These are phyloP conservation scores for Helicoverpa zea DNA, from an alignment of 1,140 invertebrate species.

Conservation along the genomic window DNA sequence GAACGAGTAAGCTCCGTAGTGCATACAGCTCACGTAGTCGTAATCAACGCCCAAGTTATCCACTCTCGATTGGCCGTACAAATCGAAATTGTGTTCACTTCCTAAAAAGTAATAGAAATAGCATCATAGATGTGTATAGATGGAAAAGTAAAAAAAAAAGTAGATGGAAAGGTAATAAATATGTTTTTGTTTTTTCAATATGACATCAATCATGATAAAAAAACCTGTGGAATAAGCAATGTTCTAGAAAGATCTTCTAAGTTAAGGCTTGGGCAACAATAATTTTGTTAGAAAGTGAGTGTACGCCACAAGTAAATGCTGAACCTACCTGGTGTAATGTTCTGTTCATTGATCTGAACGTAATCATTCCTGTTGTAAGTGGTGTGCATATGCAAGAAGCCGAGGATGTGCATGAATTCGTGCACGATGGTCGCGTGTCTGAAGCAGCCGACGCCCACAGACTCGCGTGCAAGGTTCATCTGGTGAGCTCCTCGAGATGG, in stretches of 20 bases:
- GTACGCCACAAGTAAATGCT: no score
- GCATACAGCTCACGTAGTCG: slow-evolving; percentile 94
- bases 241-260: no score
- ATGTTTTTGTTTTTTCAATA: no score
- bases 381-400: slow-evolving; percentile 92
- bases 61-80: slow-evolving; percentile 87
- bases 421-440: slow-evolving; percentile 88
- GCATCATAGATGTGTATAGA: no score
- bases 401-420: slow-evolving; percentile 91
- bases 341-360: slow-evolving; percentile 89
- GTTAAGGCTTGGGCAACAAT: no score
- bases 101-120: slow-evolving; percentile 76
- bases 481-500: slow-evolving; percentile 73
- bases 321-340: slow-evolving; percentile 86
- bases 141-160: no score
- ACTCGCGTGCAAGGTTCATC: slow-evolving; percentile 83
- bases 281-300: no score
- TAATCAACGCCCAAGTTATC: slow-evolving; percentile 90
- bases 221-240: no score
- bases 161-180: no score
- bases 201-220: no score
- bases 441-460: slow-evolving; percentile 84
- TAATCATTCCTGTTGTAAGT: slow-evolving; percentile 90
- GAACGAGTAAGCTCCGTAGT: slow-evolving; percentile 92
- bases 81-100: slow-evolving; percentile 90